Base-by-base conservation (phyloP, 2,888 invertebrate genomes). In the Brachypalpus laphriformis region DNA sequence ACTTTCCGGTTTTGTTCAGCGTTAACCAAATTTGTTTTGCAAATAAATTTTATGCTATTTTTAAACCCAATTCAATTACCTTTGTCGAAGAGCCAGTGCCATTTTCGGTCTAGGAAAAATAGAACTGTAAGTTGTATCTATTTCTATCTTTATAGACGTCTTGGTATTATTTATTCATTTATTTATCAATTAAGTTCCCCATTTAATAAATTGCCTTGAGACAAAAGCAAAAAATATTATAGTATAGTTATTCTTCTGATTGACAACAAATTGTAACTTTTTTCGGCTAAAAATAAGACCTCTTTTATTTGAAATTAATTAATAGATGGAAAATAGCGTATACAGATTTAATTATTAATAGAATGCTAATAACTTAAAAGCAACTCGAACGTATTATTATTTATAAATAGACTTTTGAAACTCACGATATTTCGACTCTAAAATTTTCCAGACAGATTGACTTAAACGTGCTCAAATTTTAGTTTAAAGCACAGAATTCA, bases 11-110 rank as follows among this genome's bases (percentile, higher is more conserved):
- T 54, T 54, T 54, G 25, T 25, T 4, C 8, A 49, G 25, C 6
- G 7, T 25, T n/a, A 49, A 49, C 3, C 20, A 9, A 47, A 18
- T 47, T 47, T 47, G 11, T 47, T 47, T 20, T 20, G 20, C 47
- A 47, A 20, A 47, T 47, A 47, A 9, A 20, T 9, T 47, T 20
- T 11, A 47, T 47, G 20, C 37, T 57, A 57, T 57, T 57, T 57
- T 57, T 40, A 37, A 57, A n/a, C 14, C n/a, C n/a, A 57, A 37
- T 20, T 47, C 14, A 57, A 37, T 47, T 47, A 47, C 18, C 47
- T 11, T 11, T 3, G 20, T 11, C 47, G 47, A 20, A 20, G 9
- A 47, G 11, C 18, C 3, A 8, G 47, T 47, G 18, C 47, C 8
- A 4, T 45, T 45, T 45, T 45, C 3, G 2, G 18, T 45, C 9